A percentile compares a stretch with the other conserved stretches of the same genome.
Conservation (phyloP, 2,113 vertebrate genomes). For the Periophthalmus modestus region DNA sequence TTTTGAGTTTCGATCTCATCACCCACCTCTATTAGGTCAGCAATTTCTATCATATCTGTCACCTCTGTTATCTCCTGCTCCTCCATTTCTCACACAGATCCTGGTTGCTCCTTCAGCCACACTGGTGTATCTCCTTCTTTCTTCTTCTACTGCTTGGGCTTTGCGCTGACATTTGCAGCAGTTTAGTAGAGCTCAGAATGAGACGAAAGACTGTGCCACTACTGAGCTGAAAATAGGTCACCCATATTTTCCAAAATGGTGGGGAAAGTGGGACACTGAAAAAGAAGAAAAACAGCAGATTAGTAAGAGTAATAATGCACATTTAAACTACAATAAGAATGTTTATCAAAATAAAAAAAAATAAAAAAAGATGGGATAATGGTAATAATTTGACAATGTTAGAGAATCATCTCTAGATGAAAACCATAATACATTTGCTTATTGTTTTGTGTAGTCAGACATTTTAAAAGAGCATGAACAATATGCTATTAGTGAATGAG, state of each 20-base stretch:
- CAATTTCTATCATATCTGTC: background rate
- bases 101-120: background rate
- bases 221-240: conserved; percentile 2
- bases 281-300: background rate
- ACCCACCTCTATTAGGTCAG: background rate
- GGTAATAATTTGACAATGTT: too few species aligned
- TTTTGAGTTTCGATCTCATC: background rate
- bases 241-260: background rate
- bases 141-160: background rate
- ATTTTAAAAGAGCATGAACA: too few species aligned
- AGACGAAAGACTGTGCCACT: background rate
- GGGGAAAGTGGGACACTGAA: background rate
- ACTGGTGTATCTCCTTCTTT: background rate
- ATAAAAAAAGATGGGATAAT: background rate
- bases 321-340: background rate
- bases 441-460: too few species aligned
- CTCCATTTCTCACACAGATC: background rate
- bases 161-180: background rate
- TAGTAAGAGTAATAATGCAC: background rate
- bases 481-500: too few species aligned
- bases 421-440: too few species aligned
- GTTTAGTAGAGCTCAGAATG: background rate
- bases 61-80: background rate
- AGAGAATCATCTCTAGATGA: too few species aligned
- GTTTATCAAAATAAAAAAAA: background rate